Conservation (phyloP, 1,140 invertebrate genomes). For the Condylostylus longicornis region DNA sequence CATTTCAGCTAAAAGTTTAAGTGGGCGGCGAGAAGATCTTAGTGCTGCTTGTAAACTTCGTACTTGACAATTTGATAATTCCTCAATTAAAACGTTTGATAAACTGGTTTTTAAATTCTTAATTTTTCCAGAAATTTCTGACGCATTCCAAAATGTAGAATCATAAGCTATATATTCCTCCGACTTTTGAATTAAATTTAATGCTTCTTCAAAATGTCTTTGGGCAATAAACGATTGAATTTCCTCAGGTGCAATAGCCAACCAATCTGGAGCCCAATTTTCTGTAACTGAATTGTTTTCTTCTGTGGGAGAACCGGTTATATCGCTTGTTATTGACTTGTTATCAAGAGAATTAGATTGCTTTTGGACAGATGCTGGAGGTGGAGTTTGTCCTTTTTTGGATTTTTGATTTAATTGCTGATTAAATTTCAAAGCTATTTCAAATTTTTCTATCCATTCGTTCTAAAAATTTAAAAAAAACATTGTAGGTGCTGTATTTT, state of each 20-base stretch:
- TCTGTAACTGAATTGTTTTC: constrained; percentile 37
- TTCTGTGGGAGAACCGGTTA: constrained; percentile 29
- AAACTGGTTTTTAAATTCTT: constrained; percentile 61
- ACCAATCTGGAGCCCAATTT: constrained; percentile 65
- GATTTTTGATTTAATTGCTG: constrained; percentile 36
- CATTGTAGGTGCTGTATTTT: not conserved
- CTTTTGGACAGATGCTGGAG: constrained; percentile 36
- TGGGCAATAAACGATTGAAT: constrained; percentile 95
- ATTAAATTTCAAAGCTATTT: constrained; percentile 76
- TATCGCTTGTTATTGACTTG: constrained; percentile 32
- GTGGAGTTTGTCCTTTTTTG: constrained; percentile 31
- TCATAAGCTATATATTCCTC: constrained; percentile 39
- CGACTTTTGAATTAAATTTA: constrained; percentile 65
- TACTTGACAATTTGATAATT: constrained; percentile 72
- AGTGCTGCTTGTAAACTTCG: constrained; percentile 88
- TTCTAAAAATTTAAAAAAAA: constrained; percentile 41
- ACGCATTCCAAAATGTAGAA: constrained; percentile 31
- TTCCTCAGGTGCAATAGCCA: constrained; percentile 83
- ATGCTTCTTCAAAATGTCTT: constrained; percentile 90
- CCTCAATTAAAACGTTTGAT: constrained; percentile 73
- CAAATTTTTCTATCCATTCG: constrained; percentile 89
- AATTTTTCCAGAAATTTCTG: constrained; percentile 39
- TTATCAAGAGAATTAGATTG: constrained; percentile 21
- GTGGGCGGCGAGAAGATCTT: constrained; percentile 67
- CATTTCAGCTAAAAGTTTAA: constrained; percentile 66